Evolutionary conservation across 1,140 invertebrate species (phyloP).

Genomic region (Cyclina sinensis): DNA sequence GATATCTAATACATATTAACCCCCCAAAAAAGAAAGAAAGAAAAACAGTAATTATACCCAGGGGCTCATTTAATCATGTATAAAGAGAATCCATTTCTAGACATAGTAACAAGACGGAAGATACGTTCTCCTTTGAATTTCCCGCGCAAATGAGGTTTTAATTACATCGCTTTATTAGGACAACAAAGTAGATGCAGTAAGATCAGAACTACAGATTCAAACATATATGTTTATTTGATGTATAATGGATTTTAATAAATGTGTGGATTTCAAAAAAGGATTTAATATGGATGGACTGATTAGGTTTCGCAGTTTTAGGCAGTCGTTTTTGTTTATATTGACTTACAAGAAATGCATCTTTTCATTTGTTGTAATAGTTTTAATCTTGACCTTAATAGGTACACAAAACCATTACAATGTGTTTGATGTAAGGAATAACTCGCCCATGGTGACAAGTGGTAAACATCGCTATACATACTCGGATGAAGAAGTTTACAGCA

Average conservation of each 20-base stretch:
- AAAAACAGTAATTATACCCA: too few relatives aligned
- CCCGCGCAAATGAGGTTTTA: not conserved
- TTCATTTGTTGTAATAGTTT: not conserved
- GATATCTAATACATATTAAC: too few relatives aligned
- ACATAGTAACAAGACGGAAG: too few relatives aligned
- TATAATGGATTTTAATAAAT: not conserved
- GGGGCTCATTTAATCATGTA: too few relatives aligned
- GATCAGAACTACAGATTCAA: not conserved
- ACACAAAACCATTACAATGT: not conserved
- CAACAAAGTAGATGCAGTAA: not conserved
- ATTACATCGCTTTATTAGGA: not conserved
- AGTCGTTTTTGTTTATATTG: not conserved
- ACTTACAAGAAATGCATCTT: not conserved
- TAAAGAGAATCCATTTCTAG: too few relatives aligned
- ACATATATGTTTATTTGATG: not conserved
- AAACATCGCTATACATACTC: not conserved
- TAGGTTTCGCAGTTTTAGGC: not conserved
- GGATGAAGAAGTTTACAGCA: not conserved
- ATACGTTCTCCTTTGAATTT: too few relatives aligned
- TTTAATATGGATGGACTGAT: not conserved
- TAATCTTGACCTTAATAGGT: not conserved
- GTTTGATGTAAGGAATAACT: not conserved
- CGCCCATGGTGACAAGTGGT: not conserved
- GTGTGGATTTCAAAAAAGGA: not conserved
- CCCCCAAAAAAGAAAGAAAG: too few relatives aligned